These are phyloP conservation scores for Notiomystis cincta DNA, from an alignment of 2,113 vertebrate genomes.

Conservation along the genomic window DNA sequence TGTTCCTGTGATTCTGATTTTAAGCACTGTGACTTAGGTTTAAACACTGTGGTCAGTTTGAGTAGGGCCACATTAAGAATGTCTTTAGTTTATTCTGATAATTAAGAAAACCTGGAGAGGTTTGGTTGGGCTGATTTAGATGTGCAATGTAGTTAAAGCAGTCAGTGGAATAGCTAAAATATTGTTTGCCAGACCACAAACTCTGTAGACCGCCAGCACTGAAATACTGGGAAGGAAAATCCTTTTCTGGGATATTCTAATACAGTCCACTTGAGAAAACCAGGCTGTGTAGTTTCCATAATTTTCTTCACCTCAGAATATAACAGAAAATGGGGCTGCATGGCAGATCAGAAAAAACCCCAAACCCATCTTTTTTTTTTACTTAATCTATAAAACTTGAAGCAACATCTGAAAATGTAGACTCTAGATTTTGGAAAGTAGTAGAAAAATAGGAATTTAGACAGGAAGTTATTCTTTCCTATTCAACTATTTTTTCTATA, in stretches of 20 bases:
- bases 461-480: not conserved
- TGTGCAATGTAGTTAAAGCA: not conserved
- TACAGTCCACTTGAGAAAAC: not conserved
- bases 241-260: not conserved
- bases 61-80: not conserved
- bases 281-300: not conserved
- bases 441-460: not conserved
- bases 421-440: not conserved
- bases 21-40: not conserved
- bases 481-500: not conserved
- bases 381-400: not conserved
- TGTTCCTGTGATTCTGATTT: not conserved
- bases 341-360: not conserved
- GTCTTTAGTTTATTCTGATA: not conserved
- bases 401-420: not conserved
- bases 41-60: not conserved
- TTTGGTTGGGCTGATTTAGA: not conserved
- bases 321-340: not conserved
- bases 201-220: not conserved
- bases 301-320: not conserved
- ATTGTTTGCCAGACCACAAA: not conserved
- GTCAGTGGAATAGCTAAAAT: not conserved
- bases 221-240: not conserved
- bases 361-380: not conserved
- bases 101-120: not conserved